phyloP scores from a whole-genome alignment of 2,888 invertebrate species.

The Heliconius erato region DNA sequence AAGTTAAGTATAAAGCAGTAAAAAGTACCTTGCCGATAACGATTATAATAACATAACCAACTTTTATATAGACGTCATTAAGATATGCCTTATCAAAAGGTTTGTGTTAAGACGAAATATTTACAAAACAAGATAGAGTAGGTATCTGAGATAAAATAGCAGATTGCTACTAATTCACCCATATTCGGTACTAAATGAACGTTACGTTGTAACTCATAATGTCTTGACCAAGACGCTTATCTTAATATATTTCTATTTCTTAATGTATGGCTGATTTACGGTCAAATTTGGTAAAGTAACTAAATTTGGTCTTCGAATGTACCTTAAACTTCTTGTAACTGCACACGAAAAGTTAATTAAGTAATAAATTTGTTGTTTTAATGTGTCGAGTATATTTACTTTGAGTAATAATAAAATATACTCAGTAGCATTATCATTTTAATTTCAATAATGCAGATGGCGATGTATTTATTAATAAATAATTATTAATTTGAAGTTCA shows the following conservation, averaged over 20 bases:
- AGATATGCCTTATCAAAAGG: constrained; percentile 58
- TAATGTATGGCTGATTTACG: constrained; percentile 60
- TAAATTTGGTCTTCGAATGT: constrained; percentile 39
- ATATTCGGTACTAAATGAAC: constrained; percentile 76
- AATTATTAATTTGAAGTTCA: too few relatives aligned
- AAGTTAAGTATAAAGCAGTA: constrained; percentile 67
- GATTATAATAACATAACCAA: constrained; percentile 68
- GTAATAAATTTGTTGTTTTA: neutral
- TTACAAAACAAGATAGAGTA: constrained; percentile 64
- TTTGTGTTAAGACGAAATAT: constrained; percentile 69
- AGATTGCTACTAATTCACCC: constrained; percentile 71
- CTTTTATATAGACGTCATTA: constrained; percentile 47
- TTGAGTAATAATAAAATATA: neutral
- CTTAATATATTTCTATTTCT: too few relatives aligned
- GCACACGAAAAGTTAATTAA: constrained; percentile 14
- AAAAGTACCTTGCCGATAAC: constrained; percentile 71
- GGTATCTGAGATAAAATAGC: constrained; percentile 64
- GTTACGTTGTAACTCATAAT: constrained; percentile 58
- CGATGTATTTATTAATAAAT: neutral
- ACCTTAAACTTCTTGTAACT: constrained; percentile 8
- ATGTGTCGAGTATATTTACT: neutral
- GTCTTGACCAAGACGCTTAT: constrained; percentile 68
- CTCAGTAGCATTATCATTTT: neutral
- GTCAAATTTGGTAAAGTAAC: constrained; percentile 47
- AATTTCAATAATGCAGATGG: neutral